Evolutionary conservation across 2,888 invertebrate species (phyloP).

Genomic region (Erannis defoliaria): DNA sequence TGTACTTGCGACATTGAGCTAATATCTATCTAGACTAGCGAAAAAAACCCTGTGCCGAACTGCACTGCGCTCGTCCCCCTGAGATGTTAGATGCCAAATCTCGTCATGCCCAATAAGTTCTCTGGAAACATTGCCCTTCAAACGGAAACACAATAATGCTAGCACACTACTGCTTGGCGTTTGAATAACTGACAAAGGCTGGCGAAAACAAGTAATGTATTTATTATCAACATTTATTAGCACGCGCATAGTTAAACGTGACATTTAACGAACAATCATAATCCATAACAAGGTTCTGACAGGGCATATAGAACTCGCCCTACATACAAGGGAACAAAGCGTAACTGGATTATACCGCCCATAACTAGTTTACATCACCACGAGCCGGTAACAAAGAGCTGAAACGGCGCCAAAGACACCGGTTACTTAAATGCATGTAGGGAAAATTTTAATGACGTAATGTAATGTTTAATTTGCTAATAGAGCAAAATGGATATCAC

Average conservation of each 20-base stretch:
- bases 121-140: too few relatives aligned
- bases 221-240: neutral
- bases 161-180: too few relatives aligned
- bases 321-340: slow-evolving; percentile 29
- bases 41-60: too few relatives aligned
- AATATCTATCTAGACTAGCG: too few relatives aligned
- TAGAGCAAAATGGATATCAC: neutral
- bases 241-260: neutral
- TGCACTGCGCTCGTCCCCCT: too few relatives aligned
- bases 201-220: too few relatives aligned
- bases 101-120: too few relatives aligned
- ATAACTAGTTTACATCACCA: slow-evolving; percentile 47
- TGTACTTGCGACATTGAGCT: too few relatives aligned
- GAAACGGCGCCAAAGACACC: slow-evolving; percentile 18
- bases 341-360: slow-evolving; percentile 32
- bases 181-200: too few relatives aligned
- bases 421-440: slow-evolving; percentile 7
- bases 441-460: neutral
- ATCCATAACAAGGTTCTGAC: neutral
- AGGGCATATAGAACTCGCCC: slow-evolving; percentile 24
- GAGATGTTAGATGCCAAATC: too few relatives aligned
- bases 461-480: neutral
- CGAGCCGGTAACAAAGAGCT: slow-evolving; percentile 37
- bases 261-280: neutral
- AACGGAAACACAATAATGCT: too few relatives aligned